These are phyloP conservation scores for silkworm (Bombyx mori) DNA, from an alignment of 1,140 invertebrate species.

Conservation along the genomic window DNA sequence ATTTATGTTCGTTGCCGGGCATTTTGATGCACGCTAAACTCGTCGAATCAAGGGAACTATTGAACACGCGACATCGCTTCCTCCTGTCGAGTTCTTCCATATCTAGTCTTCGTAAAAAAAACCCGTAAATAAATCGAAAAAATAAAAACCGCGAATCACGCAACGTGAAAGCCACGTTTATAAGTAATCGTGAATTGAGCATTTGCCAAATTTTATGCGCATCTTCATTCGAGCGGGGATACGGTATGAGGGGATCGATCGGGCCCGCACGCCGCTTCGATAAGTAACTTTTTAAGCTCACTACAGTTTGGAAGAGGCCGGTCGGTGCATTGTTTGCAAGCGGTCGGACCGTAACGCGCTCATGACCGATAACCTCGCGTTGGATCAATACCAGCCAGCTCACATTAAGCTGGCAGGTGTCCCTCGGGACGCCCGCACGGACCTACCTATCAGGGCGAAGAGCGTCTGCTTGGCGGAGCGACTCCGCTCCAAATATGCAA, in stretches of 20 bases:
- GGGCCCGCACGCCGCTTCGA: constrained; percentile 52
- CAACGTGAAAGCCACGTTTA: constrained; percentile 17
- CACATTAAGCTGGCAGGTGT: constrained; percentile 25
- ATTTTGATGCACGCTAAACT: too few relatives aligned
- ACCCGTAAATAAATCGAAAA: too few relatives aligned
- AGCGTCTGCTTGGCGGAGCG: constrained; percentile 46
- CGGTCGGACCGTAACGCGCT: constrained; percentile 37
- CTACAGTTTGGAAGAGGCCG: constrained; percentile 34
- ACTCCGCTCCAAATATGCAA: constrained; percentile 40
- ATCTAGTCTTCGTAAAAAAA: too few relatives aligned
- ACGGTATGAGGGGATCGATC: constrained; percentile 48
- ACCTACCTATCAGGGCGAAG: constrained; percentile 41
- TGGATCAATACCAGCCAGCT: neutral
- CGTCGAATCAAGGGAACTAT: too few relatives aligned
- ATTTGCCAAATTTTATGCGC: constrained; percentile 57
- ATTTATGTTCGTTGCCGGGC: too few relatives aligned
- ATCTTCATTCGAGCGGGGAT: constrained; percentile 47
- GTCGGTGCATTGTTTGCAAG: constrained; percentile 46
- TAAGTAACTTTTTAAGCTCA: constrained; percentile 66
- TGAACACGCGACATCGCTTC: too few relatives aligned
- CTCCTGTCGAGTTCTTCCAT: too few relatives aligned
- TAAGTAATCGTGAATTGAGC: constrained; percentile 22
- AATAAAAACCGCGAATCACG: constrained; percentile 10
- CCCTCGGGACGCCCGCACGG: constrained; percentile 23
- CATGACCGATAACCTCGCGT: constrained; percentile 6